These are phyloP conservation scores for Percina caprodes DNA, from an alignment of 2,113 vertebrate genomes.

Conservation along the genomic window DNA sequence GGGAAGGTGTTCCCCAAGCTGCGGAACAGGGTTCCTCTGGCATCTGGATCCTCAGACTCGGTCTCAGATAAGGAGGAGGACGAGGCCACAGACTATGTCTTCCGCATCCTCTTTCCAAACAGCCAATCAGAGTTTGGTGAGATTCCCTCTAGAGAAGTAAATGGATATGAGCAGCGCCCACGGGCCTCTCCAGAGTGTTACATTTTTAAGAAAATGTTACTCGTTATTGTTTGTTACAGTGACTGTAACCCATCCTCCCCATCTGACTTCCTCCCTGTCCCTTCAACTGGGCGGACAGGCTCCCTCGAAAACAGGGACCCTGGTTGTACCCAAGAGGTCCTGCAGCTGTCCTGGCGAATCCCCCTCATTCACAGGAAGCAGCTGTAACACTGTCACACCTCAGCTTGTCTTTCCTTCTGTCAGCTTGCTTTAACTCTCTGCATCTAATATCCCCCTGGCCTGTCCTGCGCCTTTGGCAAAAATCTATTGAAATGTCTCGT, in stretches of 20 bases:
- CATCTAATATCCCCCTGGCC: conserved; percentile 29
- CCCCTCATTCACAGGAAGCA: conserved; percentile 59
- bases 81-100: conserved; percentile 96
- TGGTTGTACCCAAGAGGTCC: conserved; percentile 85
- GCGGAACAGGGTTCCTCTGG: conserved; percentile 91
- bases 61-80: conserved; percentile 96
- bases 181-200: not conserved
- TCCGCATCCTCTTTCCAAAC: conserved; percentile 95
- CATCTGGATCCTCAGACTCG: conserved; percentile 91
- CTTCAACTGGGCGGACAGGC: conserved; percentile 53
- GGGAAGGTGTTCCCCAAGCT: conserved; percentile 98
- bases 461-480: conserved; percentile 43
- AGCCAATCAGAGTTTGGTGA: conserved; percentile 93
- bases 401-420: conserved; percentile 46
- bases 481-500: conserved; percentile 58
- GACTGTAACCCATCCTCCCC: conserved; percentile 77
- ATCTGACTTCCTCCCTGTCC: conserved; percentile 65
- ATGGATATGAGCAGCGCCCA: conserved; percentile 10
- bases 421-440: conserved; percentile 59
- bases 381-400: conserved; percentile 80
- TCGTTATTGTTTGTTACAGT: conserved; percentile 82
- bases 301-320: conserved; percentile 54
- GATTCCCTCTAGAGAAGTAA: conserved; percentile 47
- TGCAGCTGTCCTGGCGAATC: conserved; percentile 72
- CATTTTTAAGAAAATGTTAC: conserved; percentile 60